Evolutionary conservation across 1,140 invertebrate species (phyloP).

Genomic region (Hesperophylax magnus): DNA sequence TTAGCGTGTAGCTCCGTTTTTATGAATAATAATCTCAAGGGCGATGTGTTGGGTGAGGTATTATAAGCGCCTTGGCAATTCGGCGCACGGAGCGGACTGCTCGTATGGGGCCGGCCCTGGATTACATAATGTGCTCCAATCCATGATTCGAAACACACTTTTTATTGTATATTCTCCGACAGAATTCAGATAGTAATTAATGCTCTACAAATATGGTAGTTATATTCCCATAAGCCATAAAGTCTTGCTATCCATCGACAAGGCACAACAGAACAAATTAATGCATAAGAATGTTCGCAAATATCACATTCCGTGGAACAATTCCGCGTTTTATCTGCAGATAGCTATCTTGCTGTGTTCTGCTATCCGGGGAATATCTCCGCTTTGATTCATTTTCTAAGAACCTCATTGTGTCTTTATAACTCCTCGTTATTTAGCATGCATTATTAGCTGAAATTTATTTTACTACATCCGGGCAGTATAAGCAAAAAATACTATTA

Average conservation of each 20-base stretch:
- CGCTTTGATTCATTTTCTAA: background rate
- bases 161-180: too few relatives aligned
- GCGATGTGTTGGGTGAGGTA: too few relatives aligned
- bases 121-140: too few relatives aligned
- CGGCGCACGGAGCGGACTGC: too few relatives aligned
- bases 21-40: too few relatives aligned
- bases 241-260: background rate
- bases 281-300: background rate
- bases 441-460: background rate
- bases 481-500: background rate
- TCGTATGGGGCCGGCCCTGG: too few relatives aligned
- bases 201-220: background rate
- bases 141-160: too few relatives aligned
- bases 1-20: too few relatives aligned
- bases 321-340: background rate
- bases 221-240: background rate
- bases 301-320: conserved; percentile 7
- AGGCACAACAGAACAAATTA: background rate
- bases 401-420: background rate
- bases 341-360: background rate
- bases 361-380: conserved; percentile 1
- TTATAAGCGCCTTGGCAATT: too few relatives aligned
- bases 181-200: background rate
- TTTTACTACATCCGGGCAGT: background rate
- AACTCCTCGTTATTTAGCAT: background rate